A percentile compares a stretch with the other conserved stretches of the same genome.
Conservation (phyloP, 2,888 invertebrate species). For the Alentia gelatinosa region DNA sequence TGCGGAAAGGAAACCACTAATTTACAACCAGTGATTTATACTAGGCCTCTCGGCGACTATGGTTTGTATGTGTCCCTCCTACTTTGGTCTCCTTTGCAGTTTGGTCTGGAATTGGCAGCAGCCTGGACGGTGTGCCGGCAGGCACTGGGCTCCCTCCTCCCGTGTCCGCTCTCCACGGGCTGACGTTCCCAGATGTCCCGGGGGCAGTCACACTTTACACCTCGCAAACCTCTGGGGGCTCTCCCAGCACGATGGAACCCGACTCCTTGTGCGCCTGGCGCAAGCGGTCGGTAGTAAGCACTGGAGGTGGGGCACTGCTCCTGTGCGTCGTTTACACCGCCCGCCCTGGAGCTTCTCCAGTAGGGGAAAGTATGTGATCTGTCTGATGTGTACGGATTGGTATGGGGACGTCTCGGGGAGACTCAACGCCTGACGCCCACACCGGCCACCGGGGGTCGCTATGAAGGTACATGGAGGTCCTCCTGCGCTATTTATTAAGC, state of each 20-base stretch:
- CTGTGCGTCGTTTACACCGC: neutral
- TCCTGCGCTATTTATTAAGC: neutral
- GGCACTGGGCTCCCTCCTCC: neutral
- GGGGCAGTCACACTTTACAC: conserved; percentile 16
- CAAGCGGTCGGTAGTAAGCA: no score
- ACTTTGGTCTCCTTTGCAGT: neutral
- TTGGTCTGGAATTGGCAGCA: neutral
- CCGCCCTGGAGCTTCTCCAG: neutral
- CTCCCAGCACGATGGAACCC: neutral
- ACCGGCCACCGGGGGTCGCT: no score
- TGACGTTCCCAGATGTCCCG: neutral
- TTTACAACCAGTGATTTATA: no score
- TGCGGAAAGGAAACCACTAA: no score
- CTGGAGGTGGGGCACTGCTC: no score
- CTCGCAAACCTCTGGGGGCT: neutral
- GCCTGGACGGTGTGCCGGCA: neutral
- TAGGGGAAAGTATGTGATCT: neutral
- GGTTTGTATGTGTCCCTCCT: neutral
- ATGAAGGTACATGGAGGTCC: neutral
- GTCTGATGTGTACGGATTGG: neutral
- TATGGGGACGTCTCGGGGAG: neutral
- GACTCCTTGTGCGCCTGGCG: neutral
- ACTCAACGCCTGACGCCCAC: neutral
- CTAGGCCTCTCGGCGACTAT: neutral
- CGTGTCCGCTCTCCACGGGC: neutral